Conservation (phyloP, 1,140 invertebrate genomes). For the Rhysida immarginata region DNA sequence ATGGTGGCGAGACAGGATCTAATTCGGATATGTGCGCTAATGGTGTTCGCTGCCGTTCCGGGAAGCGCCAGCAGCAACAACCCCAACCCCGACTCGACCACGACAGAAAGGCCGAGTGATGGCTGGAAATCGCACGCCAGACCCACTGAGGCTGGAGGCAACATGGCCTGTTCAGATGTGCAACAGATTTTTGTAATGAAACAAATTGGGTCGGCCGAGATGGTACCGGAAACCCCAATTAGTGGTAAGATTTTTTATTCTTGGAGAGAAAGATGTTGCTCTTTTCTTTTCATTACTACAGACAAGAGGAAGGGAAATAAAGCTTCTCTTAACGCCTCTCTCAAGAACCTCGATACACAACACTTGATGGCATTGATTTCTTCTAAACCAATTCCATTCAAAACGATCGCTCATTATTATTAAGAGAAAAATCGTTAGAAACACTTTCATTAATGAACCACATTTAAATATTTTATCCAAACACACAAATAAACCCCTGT, state of each 20-base stretch:
- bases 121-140: not conserved
- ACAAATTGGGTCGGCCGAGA: not conserved
- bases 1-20: not conserved
- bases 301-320: no score
- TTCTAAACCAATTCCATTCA: no score
- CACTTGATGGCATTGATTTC: no score
- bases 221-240: not conserved
- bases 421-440: no score
- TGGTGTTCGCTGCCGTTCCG: not conserved
- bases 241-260: not conserved
- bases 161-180: not conserved
- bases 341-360: no score
- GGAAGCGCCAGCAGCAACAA: not conserved
- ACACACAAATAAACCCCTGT: no score
- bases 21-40: not conserved
- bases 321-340: no score
- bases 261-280: no score
- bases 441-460: no score
- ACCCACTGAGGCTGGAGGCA: not conserved
- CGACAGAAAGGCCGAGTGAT: not conserved
- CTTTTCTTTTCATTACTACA: no score
- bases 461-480: no score
- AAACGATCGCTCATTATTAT: no score
- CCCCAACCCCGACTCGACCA: not conserved
- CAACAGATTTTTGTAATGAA: conserved; percentile 4